Evolutionary conservation across 2,888 invertebrate genomes (phyloP), one percentile per base, ranked within the genome.

Genomic region (Acheta domesticus): DNA sequence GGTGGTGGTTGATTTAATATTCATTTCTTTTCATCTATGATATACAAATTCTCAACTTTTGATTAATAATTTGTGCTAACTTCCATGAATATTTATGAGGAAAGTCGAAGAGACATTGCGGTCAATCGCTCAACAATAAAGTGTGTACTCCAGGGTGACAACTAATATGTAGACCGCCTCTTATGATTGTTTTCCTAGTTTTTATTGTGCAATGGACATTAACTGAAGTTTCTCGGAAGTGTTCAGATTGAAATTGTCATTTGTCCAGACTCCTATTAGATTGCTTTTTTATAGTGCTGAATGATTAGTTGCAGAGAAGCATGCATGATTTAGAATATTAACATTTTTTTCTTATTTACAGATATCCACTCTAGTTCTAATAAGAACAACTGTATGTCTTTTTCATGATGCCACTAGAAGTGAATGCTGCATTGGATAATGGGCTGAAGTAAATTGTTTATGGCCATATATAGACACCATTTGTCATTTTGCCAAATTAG

Each of bases 211-310:
- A 62, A 62, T 62, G 62, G 62, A 62, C 36, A 36, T 36, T 62
- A 19, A 62, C 14, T 62, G n/a, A 62, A 62, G 62, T 62, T 62
- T 62, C 62, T 62, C 62, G 62, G 62, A 62, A 62, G 62, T 62
- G 62, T 62, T 62, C 16, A 62, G 62, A 62, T 62, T 62, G 14
- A 62, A 62, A 62, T 62, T 62, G 62, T 62, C 62, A 62, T 19
- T 62, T 62, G 62, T 62, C 62, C 62, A 62, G 62, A 62, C n/a
- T 62, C 62, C 62, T 62, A 62, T 62, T 62, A 62, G 62, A 62
- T 62, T 62, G 62, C 62, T 62, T 62, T 62, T 62, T 19, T 19
- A 62, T 62, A 62, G 62, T 62, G 62, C 62, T 62, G 62, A 62
- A 62, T 62, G 62, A 62, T 62, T 62, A 62, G 62, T 62, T 62